Base-by-base conservation (phyloP, 2,888 invertebrate species). In the Chloroclysta siterata region DNA sequence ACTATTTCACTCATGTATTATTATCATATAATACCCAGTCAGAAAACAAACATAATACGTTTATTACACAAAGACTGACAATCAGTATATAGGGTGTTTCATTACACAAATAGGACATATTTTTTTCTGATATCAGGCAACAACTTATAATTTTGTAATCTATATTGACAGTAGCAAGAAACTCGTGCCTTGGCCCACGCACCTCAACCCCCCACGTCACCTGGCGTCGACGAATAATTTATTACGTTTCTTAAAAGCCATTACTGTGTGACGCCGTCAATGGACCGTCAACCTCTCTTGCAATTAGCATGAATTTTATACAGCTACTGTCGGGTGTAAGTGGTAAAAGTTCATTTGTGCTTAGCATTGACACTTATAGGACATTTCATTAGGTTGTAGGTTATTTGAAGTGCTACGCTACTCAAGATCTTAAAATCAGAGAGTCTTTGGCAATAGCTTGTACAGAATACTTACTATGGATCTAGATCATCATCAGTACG, bases 201-300 rank as follows among this genome's bases (percentile, higher is more conserved):
- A 15, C 66, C 64, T 71, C 74, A 72, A 74, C 77, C 82, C 82
- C 78, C 77, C 81, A 75, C 87, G 87, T 88, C 91, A 92, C 89
- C 92, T 91, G 89, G 86, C 77, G 80, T 83, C 80, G 77, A 79
- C 75, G 88, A 91, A 90, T 93, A 89, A 93, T 93, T 93, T 92
- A 92, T 92, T 86, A 85, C 90, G 82, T 90, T 93, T 92, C 92
- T 92, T 91, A 89, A 92, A 93, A 93, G 89, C 92, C 88, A 92
- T 92, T 92, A 90, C 89, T 70, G 79, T 79, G 84, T 90, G 88
- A 88, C 90, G 88, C 82, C 84, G 83, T 86, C 91, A 84, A 88
- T 89, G 89, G 83, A 76, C 84, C 86, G 84, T 78, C 85, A 79
- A 81, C 77, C 73, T 77, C 78, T 80, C 72, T 80, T 74, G 77